These are phyloP conservation scores for Melospiza georgiana DNA, from an alignment of 2,113 vertebrate species.

Conservation along the genomic window DNA sequence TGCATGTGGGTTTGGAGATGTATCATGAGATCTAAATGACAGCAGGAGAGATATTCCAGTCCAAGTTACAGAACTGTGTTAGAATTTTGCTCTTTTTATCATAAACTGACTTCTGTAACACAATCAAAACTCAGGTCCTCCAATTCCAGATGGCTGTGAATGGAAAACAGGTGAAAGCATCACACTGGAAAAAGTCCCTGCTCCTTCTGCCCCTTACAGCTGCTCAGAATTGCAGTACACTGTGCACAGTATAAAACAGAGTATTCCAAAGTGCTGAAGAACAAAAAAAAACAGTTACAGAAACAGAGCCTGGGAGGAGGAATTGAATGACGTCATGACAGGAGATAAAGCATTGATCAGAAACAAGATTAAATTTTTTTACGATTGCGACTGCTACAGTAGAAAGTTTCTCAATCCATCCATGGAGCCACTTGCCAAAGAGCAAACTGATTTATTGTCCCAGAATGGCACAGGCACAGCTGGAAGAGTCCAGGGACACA, in stretches of 20 bases:
- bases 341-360: background rate
- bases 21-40: background rate
- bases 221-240: background rate
- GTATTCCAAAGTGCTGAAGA: background rate
- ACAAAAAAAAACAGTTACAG: background rate
- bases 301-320: background rate
- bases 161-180: background rate
- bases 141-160: background rate
- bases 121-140: background rate
- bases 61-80: background rate
- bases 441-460: background rate
- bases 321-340: background rate
- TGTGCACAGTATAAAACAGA: background rate
- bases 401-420: slow-evolving; percentile 1
- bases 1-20: background rate
- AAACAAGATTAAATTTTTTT: background rate
- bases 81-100: background rate
- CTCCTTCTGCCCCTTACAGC: background rate
- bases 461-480: background rate
- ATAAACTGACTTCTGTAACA: background rate
- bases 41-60: background rate
- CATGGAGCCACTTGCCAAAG: background rate
- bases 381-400: background rate
- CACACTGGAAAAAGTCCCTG: background rate
- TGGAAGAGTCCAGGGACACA: background rate